These are phyloP conservation scores for Philereme vetulata DNA, from an alignment of 2,888 invertebrate species.

Conservation along the genomic window DNA sequence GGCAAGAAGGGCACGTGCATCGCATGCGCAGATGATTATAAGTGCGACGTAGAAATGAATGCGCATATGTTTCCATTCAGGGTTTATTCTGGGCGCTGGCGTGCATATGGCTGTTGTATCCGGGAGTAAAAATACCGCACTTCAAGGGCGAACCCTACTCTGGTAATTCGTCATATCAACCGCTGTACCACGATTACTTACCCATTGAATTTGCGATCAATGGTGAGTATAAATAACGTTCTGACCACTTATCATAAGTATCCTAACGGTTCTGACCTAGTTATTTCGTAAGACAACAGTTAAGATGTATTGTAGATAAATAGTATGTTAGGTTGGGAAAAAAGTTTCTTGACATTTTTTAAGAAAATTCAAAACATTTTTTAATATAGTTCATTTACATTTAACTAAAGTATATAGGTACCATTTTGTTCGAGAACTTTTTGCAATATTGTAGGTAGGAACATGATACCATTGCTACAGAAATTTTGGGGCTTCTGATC, in stretches of 20 bases:
- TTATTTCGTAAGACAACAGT: constrained; percentile 13
- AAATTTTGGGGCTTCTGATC: too few species aligned
- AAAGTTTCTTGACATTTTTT: too few species aligned
- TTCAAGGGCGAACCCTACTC: constrained; percentile 86
- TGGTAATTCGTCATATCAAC: constrained; percentile 86
- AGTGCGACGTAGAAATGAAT: constrained; percentile 12
- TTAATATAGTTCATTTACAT: too few species aligned
- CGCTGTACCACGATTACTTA: constrained; percentile 89
- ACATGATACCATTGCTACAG: too few species aligned
- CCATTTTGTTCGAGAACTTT: too few species aligned
- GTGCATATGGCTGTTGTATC: constrained; percentile 88
- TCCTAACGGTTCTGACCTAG: neutral
- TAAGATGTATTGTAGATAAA: too few species aligned
- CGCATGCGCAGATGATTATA: constrained; percentile 4
- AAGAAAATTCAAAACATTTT: too few species aligned
- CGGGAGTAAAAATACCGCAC: constrained; percentile 87
- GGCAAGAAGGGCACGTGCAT: constrained; percentile 7
- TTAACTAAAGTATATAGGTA: too few species aligned
- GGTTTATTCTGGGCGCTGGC: constrained; percentile 89
- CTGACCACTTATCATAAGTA: neutral
- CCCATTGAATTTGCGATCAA: constrained; percentile 90
- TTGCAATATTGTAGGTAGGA: too few species aligned
- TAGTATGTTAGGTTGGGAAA: too few species aligned
- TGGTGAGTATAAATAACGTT: constrained; percentile 62
- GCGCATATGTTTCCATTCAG: constrained; percentile 60